Evolutionary conservation across 2,113 vertebrate genomes (phyloP).

Genomic region (Pseudorasbora parva): DNA sequence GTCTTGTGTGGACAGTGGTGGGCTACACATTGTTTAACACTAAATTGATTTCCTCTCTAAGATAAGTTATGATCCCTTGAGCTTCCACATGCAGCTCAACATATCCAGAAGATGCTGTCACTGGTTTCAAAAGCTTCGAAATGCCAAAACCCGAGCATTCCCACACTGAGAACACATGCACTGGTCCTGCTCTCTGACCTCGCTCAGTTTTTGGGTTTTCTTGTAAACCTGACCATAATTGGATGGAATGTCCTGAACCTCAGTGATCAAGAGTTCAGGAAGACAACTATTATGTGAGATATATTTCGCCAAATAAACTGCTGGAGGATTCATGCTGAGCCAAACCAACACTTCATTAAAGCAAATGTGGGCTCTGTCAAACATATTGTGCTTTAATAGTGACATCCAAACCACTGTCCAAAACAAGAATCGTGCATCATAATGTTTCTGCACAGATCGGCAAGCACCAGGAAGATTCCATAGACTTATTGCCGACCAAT

Average conservation of each 20-base stretch:
- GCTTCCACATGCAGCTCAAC: not conserved
- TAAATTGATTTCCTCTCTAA: not conserved
- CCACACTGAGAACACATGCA: not conserved
- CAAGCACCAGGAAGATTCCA: slow-evolving; percentile 27
- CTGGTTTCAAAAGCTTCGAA: not conserved
- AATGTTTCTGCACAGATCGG: not conserved
- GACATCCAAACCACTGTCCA: slow-evolving; percentile 23
- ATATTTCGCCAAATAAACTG: slow-evolving; percentile 40
- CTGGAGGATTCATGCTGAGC: slow-evolving; percentile 1
- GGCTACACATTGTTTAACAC: not conserved
- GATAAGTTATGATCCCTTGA: not conserved
- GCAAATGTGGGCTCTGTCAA: slow-evolving; percentile 23
- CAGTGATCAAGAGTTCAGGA: slow-evolving; percentile 40
- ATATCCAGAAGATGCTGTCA: not conserved
- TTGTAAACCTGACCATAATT: slow-evolving; percentile 39
- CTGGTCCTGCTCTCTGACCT: not conserved
- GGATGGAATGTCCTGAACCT: slow-evolving; percentile 31
- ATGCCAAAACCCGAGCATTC: not conserved
- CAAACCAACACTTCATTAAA: slow-evolving; percentile 40
- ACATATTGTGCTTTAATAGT: slow-evolving; percentile 20
- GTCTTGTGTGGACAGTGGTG: not conserved
- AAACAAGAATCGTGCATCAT: slow-evolving; percentile 21
- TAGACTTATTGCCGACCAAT: not conserved
- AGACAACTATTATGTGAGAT: slow-evolving; percentile 45
- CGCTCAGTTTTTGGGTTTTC: slow-evolving; percentile 14